Evolutionary conservation across 2,888 invertebrate species (phyloP), one percentile per base, ranked within the genome.

Genomic region (Pollenia griseotomentosa): DNA sequence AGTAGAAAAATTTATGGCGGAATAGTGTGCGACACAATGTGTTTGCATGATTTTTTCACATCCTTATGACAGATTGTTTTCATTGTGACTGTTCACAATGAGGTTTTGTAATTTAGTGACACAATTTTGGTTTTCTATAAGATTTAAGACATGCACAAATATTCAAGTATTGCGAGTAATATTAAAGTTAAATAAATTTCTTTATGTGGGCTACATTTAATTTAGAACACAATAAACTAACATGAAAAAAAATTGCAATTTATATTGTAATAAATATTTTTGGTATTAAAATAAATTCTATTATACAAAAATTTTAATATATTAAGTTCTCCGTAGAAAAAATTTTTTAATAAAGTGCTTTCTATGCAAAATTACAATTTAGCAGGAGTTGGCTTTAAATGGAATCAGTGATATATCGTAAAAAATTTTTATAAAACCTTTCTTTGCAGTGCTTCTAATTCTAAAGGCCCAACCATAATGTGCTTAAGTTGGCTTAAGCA

Each of bases 81-180:
- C 83, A 81, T 66, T 83, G 73, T 78, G 83, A 80, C 77, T 68
- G 73, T 65, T 83, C 48, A 83, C 85, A 88, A 83, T 88, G 89
- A 78, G 89, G 89, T 88, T 87, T 87, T 80, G 83, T 88, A 87
- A 89, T 89, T 89, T 89, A 89, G 87, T 88, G 88, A 89, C 88
- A 89, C 86, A 86, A 83, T 88, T 85, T 84, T 40, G 63, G 84
- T 73, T 81, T 87, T 74, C 66, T 61, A 79, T 80, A 83, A 74
- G 74, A 79, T 83, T 83, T 83, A 86, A 83, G 79, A 57, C 74
- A 57, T 71, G 33, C 55, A 65, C 53, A 77, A 70, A 77, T 77
- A 70, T 71, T 77, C 16, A 55, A 70, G 63, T 61, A 55, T 77
- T 55, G 63, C 57, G 46, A 40, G 40, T 77, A 77, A 83, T 83